Conservation (phyloP, 2,797 vertebrate species). For the Argya squamiceps region DNA sequence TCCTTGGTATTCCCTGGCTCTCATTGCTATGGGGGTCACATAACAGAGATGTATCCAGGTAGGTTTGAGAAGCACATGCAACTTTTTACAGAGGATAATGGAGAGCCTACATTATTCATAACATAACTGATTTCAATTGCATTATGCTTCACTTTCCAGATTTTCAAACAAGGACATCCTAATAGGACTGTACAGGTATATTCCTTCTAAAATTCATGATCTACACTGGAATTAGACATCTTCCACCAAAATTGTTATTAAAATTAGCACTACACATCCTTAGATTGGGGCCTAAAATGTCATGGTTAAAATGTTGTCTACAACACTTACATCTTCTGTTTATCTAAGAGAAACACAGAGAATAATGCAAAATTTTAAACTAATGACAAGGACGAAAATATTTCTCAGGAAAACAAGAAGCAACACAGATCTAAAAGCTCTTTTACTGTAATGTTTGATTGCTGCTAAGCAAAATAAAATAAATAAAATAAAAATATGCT, state of each 20-base stretch:
- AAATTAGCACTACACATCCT: not conserved
- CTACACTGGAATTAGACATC: not conserved
- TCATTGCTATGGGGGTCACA: constrained; percentile 16
- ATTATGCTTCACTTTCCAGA: constrained; percentile 46
- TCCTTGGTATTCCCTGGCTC: not conserved
- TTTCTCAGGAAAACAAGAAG: not conserved
- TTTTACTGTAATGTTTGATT: not conserved
- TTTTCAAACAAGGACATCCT: constrained; percentile 56
- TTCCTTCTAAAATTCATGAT: constrained; percentile 9
- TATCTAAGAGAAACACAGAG: not conserved
- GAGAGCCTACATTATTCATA: constrained; percentile 58
- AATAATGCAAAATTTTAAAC: constrained; percentile 1
- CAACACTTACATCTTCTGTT: not conserved
- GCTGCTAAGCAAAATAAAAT: not conserved
- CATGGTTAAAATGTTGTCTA: not conserved
- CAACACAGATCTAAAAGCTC: not conserved
- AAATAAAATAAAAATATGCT: not conserved
- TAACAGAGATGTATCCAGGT: not conserved
- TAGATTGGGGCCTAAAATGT: not conserved
- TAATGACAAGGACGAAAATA: not conserved
- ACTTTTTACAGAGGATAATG: constrained; percentile 53
- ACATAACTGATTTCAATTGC: constrained; percentile 52
- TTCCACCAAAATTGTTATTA: constrained; percentile 6
- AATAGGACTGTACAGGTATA: constrained; percentile 21
- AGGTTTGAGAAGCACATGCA: constrained; percentile 26